These are phyloP conservation scores for Drosophila neonasuta DNA, from an alignment of 2,888 invertebrate species.

Conservation along the genomic window DNA sequence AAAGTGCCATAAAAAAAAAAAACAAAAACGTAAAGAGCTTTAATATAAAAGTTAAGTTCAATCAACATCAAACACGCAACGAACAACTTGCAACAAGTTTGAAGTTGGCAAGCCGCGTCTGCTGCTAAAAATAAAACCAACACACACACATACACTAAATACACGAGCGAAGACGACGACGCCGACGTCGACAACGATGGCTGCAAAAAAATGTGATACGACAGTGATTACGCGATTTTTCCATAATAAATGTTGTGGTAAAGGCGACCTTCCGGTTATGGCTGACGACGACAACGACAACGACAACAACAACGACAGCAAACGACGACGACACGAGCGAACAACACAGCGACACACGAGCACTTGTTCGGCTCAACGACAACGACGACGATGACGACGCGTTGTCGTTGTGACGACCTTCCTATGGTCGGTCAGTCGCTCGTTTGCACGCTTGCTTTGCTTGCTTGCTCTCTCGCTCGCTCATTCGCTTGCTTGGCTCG, in stretches of 20 bases:
- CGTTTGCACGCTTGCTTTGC: slow-evolving; percentile 24
- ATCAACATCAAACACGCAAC: slow-evolving; percentile 64
- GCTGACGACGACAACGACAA: slow-evolving; percentile 41
- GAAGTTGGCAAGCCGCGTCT: slow-evolving; percentile 63
- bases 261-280: slow-evolving; percentile 79
- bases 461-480: slow-evolving; percentile 21
- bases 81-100: slow-evolving; percentile 73
- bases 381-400: slow-evolving; percentile 23
- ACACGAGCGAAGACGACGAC: slow-evolving; percentile 9
- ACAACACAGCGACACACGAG: slow-evolving; percentile 20
- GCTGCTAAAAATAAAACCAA: slow-evolving; percentile 70
- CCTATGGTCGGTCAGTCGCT: slow-evolving; percentile 51
- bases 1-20: slow-evolving; percentile 9
- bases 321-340: slow-evolving; percentile 35
- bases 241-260: slow-evolving; percentile 79
- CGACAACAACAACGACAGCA: background rate
- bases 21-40: slow-evolving; percentile 42
- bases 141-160: slow-evolving; percentile 9
- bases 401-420: slow-evolving; percentile 64
- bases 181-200: slow-evolving; percentile 8
- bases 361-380: slow-evolving; percentile 68
- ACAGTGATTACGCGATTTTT: slow-evolving; percentile 79
- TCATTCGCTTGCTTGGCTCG: slow-evolving; percentile 3
- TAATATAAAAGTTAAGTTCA: slow-evolving; percentile 55
- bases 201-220: slow-evolving; percentile 64